These are phyloP conservation scores for Urechis unicinctus DNA, from an alignment of 2,888 invertebrate genomes.

Conservation along the genomic window DNA sequence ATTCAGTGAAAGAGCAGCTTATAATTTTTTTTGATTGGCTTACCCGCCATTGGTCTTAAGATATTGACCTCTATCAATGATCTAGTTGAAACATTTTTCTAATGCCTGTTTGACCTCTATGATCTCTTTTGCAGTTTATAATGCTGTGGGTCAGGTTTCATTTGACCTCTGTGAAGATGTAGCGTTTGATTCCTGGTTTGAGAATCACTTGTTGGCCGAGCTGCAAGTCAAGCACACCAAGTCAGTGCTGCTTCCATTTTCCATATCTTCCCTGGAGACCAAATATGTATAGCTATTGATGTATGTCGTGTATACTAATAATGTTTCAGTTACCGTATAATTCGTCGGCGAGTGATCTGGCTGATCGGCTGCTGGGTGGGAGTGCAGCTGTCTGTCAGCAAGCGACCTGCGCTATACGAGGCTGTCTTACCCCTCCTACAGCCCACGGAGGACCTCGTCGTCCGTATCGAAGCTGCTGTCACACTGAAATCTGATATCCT, in stretches of 20 bases:
- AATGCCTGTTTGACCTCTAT: too few relatives aligned
- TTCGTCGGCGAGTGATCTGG: slow-evolving; percentile 47
- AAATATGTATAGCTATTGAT: neutral
- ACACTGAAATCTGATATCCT: slow-evolving; percentile 67
- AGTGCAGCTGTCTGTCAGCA: slow-evolving; percentile 73
- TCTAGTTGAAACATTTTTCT: too few relatives aligned
- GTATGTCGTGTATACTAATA: neutral
- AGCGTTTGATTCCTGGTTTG: slow-evolving; percentile 89
- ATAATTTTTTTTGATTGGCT: neutral
- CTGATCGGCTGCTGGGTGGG: slow-evolving; percentile 62
- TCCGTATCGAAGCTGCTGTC: slow-evolving; percentile 77
- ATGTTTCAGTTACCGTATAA: slow-evolving; percentile 37
- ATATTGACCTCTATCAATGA: too few relatives aligned
- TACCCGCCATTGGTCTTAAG: too few relatives aligned
- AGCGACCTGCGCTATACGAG: slow-evolving; percentile 74
- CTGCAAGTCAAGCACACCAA: slow-evolving; percentile 71
- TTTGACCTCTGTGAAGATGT: slow-evolving; percentile 88
- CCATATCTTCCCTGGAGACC: neutral
- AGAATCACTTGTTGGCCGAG: slow-evolving; percentile 72
- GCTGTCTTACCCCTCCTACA: slow-evolving; percentile 63
- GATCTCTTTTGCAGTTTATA: slow-evolving; percentile 74
- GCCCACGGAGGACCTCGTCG: slow-evolving; percentile 76
- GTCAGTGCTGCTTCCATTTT: slow-evolving; percentile 30
- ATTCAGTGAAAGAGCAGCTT: too few relatives aligned
- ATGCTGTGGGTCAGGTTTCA: slow-evolving; percentile 80